Percentiles rank a stretch among this genome's conserved stretches.
phyloP scores from a whole-genome alignment of 2,113 vertebrate species.

The Potamarius usumacintae region DNA sequence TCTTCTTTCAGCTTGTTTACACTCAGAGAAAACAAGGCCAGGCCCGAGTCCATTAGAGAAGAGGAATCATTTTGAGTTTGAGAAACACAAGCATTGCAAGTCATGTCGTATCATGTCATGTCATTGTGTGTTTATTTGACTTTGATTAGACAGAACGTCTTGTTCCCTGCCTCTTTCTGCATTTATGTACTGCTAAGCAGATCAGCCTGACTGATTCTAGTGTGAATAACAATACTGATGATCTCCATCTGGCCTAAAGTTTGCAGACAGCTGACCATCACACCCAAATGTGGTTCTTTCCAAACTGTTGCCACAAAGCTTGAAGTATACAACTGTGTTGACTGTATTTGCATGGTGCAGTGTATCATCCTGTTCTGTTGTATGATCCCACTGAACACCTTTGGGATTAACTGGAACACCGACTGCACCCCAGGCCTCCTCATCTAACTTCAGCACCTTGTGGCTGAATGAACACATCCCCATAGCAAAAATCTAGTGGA shows the following conservation, averaged over 20 bases:
- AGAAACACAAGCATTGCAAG: constrained; percentile 45
- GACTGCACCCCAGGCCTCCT: neutral
- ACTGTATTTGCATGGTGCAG: neutral
- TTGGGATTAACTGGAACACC: neutral
- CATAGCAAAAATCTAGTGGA: neutral
- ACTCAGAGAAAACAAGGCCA: constrained; percentile 75
- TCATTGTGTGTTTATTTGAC: constrained; percentile 42
- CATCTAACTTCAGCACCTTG: neutral
- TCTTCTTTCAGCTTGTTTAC: constrained; percentile 58
- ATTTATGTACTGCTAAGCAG: neutral
- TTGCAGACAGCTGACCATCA: neutral
- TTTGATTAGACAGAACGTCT: constrained; percentile 30
- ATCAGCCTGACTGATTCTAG: neutral
- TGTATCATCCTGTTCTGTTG: too few species aligned
- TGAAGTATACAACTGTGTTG: neutral
- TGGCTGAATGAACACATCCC: neutral
- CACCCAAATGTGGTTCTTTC: neutral
- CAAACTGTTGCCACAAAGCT: neutral
- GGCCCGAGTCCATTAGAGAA: constrained; percentile 61
- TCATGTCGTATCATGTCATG: constrained; percentile 31
- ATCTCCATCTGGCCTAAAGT: neutral
- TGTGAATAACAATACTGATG: neutral
- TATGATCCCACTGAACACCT: neutral
- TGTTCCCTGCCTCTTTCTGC: neutral
- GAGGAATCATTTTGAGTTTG: constrained; percentile 59